Percentiles rank a stretch among this genome's conserved stretches.
Evolutionary conservation across 1,140 invertebrate genomes (phyloP).

Genomic region (Listronotus bonariensis): DNA sequence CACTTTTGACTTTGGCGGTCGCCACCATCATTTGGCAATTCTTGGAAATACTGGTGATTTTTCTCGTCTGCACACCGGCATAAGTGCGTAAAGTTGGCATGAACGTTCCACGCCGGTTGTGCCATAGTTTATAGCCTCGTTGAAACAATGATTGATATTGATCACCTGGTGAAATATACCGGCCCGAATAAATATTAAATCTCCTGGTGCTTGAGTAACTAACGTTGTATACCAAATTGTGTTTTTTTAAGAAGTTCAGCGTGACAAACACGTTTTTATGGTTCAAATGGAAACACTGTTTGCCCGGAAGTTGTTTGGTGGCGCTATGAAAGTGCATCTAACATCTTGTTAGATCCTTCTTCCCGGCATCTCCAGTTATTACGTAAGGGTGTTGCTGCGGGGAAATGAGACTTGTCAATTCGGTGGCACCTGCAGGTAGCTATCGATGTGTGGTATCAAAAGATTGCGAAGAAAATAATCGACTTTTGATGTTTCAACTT

Average conservation of each 20-base stretch:
- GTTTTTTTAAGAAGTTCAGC: neutral
- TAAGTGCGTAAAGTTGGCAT: slow-evolving; percentile 9
- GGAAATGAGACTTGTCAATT: slow-evolving; percentile 1
- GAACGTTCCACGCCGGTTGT: slow-evolving; percentile 7
- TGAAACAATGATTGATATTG: slow-evolving; percentile 2
- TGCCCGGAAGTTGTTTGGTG: neutral
- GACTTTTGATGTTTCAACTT: neutral
- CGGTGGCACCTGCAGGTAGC: neutral
- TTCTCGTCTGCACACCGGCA: slow-evolving; percentile 4
- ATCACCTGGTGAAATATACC: slow-evolving; percentile 9
- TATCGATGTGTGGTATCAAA: neutral
- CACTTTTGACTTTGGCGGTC: neutral
- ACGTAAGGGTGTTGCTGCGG: neutral
- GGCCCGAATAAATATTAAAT: neutral
- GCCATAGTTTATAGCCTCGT: slow-evolving; percentile 11
- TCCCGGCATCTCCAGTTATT: neutral
- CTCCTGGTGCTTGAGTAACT: neutral
- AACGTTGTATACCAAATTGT: neutral
- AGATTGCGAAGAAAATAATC: slow-evolving; percentile 11
- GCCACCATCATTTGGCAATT: neutral
- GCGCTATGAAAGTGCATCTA: slow-evolving; percentile 8
- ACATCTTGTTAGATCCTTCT: slow-evolving; percentile 7
- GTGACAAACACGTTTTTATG: slow-evolving; percentile 6
- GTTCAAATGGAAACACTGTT: slow-evolving; percentile 3
- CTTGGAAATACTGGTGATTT: neutral